phyloP scores from a whole-genome alignment of 1,140 invertebrate genomes.

The Coboldia fuscipes region DNA sequence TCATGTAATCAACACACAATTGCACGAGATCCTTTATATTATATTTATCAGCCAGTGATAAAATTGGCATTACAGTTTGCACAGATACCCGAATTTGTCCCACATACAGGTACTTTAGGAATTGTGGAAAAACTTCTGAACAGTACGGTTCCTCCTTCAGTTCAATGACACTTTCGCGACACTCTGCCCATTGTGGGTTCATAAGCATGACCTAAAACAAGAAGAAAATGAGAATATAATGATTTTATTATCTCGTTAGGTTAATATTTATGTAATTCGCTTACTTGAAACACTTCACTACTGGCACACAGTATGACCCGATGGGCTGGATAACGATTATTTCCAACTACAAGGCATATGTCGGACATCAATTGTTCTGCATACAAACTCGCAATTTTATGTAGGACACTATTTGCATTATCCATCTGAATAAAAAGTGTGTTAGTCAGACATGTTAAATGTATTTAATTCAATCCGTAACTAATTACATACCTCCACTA shows the following conservation, averaged over 20 bases:
- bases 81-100: slow-evolving; percentile 71
- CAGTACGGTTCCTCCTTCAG: slow-evolving; percentile 71
- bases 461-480: not conserved
- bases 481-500: slow-evolving; percentile 6
- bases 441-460: not conserved
- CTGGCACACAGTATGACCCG: slow-evolving; percentile 81
- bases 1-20: slow-evolving; percentile 74
- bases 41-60: slow-evolving; percentile 83
- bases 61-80: slow-evolving; percentile 59
- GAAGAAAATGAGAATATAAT: slow-evolving; percentile 3
- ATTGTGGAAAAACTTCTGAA: slow-evolving; percentile 65
- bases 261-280: slow-evolving; percentile 2
- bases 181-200: slow-evolving; percentile 82
- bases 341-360: slow-evolving; percentile 57
- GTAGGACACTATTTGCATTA: slow-evolving; percentile 53
- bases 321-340: slow-evolving; percentile 67
- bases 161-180: slow-evolving; percentile 58
- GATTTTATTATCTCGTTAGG: not conserved
- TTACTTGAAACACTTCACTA: slow-evolving; percentile 85
- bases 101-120: slow-evolving; percentile 84
- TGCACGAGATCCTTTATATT: slow-evolving; percentile 74
- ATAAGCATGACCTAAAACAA: slow-evolving; percentile 90
- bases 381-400: slow-evolving; percentile 64
- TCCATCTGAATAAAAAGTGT: slow-evolving; percentile 35
- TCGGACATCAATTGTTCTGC: slow-evolving; percentile 71